Evolutionary conservation across 30 jellyfish, hydroid and myxozoan genomes (phyloP).

Genomic region (Aurelia sp.): DNA sequence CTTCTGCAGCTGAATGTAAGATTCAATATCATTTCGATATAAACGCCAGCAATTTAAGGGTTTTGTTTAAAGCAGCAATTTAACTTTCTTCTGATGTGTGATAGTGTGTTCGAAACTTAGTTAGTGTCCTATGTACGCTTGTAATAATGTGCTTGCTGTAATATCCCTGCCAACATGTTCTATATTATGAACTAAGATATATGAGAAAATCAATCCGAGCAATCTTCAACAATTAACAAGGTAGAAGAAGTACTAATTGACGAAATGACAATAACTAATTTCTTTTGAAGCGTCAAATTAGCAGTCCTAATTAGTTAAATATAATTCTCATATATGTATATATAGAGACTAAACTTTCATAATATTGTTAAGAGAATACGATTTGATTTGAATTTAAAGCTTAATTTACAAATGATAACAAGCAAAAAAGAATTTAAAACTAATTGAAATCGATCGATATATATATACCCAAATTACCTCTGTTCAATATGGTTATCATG

Average conservation of each 20-base stretch:
- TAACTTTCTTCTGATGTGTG: too few species aligned
- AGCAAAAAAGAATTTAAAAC: slow-evolving; percentile 13
- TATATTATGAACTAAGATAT: too few species aligned
- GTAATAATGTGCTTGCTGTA: too few species aligned
- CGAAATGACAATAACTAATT: neutral
- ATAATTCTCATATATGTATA: too few species aligned
- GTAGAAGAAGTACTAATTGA: neutral
- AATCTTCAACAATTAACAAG: neutral
- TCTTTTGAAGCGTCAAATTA: neutral
- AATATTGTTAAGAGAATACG: slow-evolving; percentile 5
- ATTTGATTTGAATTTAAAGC: slow-evolving; percentile 18
- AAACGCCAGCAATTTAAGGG: too few species aligned
- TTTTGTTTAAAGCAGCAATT: too few species aligned
- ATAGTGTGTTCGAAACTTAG: too few species aligned
- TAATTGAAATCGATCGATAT: slow-evolving; percentile 35
- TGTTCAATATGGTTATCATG: slow-evolving; percentile 70
- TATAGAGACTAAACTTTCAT: neutral
- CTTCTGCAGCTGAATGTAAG: slow-evolving; percentile 64
- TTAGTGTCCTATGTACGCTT: too few species aligned
- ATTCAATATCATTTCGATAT: too few species aligned
- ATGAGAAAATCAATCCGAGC: too few species aligned
- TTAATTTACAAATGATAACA: slow-evolving; percentile 20
- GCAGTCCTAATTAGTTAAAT: neutral
- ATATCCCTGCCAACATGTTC: too few species aligned
- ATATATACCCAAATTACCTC: slow-evolving; percentile 67